Percentiles rank a stretch among this genome's conserved stretches.
phyloP scores from a whole-genome alignment of 1,140 invertebrate genomes.

The Batillaria attramentaria region DNA sequence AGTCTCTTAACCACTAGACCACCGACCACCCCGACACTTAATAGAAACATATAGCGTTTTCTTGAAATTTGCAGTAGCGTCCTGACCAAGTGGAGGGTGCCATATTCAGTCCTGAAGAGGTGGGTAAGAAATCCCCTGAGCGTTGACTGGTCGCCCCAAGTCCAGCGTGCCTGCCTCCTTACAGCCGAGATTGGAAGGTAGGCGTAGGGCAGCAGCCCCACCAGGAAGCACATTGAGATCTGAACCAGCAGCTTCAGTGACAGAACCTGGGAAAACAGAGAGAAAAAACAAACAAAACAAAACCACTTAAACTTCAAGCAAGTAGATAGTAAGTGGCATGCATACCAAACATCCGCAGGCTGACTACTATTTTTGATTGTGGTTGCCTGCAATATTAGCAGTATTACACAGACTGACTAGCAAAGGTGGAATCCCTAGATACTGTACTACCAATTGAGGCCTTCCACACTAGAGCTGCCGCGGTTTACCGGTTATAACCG shows the following conservation, averaged over 20 bases:
- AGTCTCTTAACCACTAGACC: too few species aligned
- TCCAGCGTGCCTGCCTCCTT: constrained; percentile 56
- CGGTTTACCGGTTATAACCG: too few species aligned
- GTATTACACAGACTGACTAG: too few species aligned
- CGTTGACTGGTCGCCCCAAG: constrained; percentile 68
- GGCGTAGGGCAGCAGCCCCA: constrained; percentile 63
- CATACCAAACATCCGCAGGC: not conserved
- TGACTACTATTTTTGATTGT: not conserved
- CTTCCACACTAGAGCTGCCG: too few species aligned
- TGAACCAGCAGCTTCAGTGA: constrained; percentile 35
- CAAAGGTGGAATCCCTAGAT: too few species aligned
- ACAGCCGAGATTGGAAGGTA: constrained; percentile 64
- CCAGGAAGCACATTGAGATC: constrained; percentile 42
- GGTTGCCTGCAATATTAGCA: too few species aligned
- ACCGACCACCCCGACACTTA: too few species aligned
- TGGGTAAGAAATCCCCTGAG: constrained; percentile 66
- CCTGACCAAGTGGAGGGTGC: constrained; percentile 66
- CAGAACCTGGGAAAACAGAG: constrained; percentile 53
- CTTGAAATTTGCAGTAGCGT: not conserved
- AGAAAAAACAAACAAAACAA: too few species aligned
- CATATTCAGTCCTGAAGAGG: constrained; percentile 65
- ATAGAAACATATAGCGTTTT: too few species aligned
- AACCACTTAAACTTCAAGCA: not conserved
- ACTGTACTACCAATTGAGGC: too few species aligned
- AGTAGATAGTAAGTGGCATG: not conserved